Conservation (phyloP, 2,797 vertebrate species). For the Epinephelus malabaricus region DNA sequence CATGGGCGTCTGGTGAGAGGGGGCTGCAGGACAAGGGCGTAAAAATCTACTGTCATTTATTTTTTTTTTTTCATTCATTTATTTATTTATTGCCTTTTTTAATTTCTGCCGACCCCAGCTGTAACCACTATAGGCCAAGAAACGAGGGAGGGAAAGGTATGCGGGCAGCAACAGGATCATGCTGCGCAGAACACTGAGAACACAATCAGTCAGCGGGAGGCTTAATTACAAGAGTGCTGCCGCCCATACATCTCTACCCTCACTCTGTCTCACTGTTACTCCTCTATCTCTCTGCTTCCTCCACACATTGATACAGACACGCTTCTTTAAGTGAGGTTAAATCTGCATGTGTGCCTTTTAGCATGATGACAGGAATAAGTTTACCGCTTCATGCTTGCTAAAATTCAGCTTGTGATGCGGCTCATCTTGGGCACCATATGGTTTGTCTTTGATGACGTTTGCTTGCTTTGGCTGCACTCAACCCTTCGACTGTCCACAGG, state of each 20-base stretch:
- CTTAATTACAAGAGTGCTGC: conserved; percentile 39
- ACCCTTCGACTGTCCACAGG: conserved; percentile 13
- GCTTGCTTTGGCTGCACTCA: conserved; percentile 27
- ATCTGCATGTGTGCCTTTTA: neutral
- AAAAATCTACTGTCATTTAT: no score
- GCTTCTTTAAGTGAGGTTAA: conserved; percentile 6
- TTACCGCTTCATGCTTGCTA: neutral
- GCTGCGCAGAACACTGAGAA: conserved; percentile 44
- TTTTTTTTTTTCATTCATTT: no score
- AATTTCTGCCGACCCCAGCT: no score
- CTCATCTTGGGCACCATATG: conserved; percentile 4
- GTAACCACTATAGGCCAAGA: conserved; percentile 23
- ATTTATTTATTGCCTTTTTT: no score
- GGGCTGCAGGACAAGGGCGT: no score
- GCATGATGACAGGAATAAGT: neutral
- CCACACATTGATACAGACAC: no score
- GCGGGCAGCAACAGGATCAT: conserved; percentile 18
- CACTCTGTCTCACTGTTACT: neutral
- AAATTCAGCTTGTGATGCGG: conserved; percentile 27
- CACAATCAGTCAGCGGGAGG: conserved; percentile 51
- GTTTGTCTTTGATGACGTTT: neutral
- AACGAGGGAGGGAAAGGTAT: neutral
- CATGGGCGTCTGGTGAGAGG: no score
- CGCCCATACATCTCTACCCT: conserved; percentile 32
- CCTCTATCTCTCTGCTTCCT: neutral